Evolutionary conservation across 2,113 vertebrate species (phyloP), one percentile per base, ranked within the genome.

Genomic region (Gasterosteus nipponicus): DNA sequence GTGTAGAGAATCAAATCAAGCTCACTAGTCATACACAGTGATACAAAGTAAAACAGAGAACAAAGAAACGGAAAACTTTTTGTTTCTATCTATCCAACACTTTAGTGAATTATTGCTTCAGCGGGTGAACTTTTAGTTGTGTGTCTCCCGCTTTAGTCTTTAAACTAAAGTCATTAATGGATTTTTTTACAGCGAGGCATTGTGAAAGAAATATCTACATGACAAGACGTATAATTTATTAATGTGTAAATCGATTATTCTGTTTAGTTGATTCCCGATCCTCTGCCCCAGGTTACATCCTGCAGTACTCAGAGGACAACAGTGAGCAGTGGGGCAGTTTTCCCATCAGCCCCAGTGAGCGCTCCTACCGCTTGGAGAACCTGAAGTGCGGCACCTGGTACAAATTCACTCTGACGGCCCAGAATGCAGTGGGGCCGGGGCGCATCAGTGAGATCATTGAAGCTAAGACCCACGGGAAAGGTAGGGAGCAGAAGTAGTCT

Each of bases 401-500:
- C 85, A 99, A 99, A 89, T 99, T 99, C 88, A 99, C 98, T 0
- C 89, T 99, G 62, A 99, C 98, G 0, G 98, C 98, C n/a, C 98
- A 99, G 89, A 99, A 99, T 0, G 98, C 96, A 44, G 98, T 99
- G 58, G 98, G 98, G 0, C 98, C 98, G 0, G 98, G 98, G 0
- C 97, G 97, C 79, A 99, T 99, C 92, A 99, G 98, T 41, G 98
- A 99, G 86, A 99, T 99, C 89, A 99, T 99, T 59, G 98, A 99
- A 88, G 98, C 98, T 1, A 99, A 99, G 92, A 99, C 98, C 0
- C 92, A 99, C 2, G 98, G 98, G 57, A 99, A 99, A 97, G 98
- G 98, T 99, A 87, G 0, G 29, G 12, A 59, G 11, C 4, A 16
- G 3, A 26, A 46, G 44, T 8, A 18, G 5, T 51, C 33, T 71